phyloP scores from a whole-genome alignment of 92 coral and sea anemone genomes.

The Zoanthus sociatus region DNA sequence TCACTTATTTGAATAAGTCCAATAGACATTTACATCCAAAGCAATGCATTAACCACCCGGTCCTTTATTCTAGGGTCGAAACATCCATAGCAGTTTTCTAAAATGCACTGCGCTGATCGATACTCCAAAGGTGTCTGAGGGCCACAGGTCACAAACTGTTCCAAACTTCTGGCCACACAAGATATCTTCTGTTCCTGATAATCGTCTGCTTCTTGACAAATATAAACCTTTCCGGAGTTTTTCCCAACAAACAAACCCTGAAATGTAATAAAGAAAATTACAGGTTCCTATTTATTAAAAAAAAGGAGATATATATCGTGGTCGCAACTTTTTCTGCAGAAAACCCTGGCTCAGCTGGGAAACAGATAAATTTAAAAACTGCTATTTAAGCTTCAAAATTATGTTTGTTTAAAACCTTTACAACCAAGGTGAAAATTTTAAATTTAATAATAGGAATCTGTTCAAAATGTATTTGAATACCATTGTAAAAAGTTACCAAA shows the following conservation, averaged over 20 bases:
- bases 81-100: slow-evolving; percentile 92
- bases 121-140: slow-evolving; percentile 84
- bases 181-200: slow-evolving; percentile 88
- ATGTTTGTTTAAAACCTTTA: background rate
- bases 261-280: background rate
- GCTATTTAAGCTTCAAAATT: no score
- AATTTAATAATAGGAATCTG: background rate
- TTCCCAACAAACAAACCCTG: slow-evolving; percentile 92
- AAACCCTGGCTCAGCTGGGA: no score
- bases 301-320: no score
- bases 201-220: slow-evolving; percentile 90
- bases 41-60: slow-evolving; percentile 79
- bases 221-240: slow-evolving; percentile 79
- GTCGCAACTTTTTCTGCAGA: no score
- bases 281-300: no score
- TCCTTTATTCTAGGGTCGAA: slow-evolving; percentile 91
- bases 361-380: no score
- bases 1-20: background rate
- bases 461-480: background rate
- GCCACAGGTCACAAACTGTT: slow-evolving; percentile 85
- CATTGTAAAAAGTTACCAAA: background rate
- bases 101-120: slow-evolving; percentile 82
- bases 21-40: slow-evolving; percentile 5
- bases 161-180: slow-evolving; percentile 86
- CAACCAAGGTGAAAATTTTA: background rate